Base-by-base conservation (phyloP, 2,113 vertebrate species). In the Coptodon rendalli region DNA sequence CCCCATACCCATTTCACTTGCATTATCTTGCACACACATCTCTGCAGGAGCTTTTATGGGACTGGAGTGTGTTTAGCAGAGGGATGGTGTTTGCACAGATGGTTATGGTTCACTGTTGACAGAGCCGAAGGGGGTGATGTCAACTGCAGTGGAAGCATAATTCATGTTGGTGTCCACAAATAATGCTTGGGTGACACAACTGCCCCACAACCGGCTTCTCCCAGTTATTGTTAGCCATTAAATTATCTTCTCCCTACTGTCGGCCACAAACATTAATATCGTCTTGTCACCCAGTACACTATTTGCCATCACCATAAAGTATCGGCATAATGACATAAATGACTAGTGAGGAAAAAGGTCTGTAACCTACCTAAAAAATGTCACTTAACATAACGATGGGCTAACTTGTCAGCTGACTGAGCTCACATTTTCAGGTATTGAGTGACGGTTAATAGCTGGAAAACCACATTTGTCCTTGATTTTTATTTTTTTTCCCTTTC, bases 41-140 rank as follows among this genome's bases (percentile, higher is more conserved):
- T 80, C 81, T 45, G 73, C 53, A 36, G 61, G 85, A 79, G 43
- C 82, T 63, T 73, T 87, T 80, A 80, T 88, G 73, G 36, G 45
- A 43, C 88, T 40, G 8, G 48, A 82, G 34, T 90, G 78, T 88
- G 73, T 89, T 82, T 56, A 82, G 53, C 76, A 43, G 56, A 82
- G 89, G 80, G 80, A 45, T 87, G 27, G 53, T 89, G 81, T 89
- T 89, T 89, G 90, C 82, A 91, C 90, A 92, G 91, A 91, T 91
- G 91, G 89, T 82, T 57, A 45, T 71, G 79, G 88, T 86, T 91
- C 83, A 88, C 86, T 79, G 90, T 85, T 91, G 87, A 90, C 87
- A 82, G 80, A 50, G 84, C 76, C 56, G 4, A 5, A 87, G 80
- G 71, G 76, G 78, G 57, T 87, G 73, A 92, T 94, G 87, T 82